Conservation (phyloP, 2,113 vertebrate species). For the Ursus arctos region DNA sequence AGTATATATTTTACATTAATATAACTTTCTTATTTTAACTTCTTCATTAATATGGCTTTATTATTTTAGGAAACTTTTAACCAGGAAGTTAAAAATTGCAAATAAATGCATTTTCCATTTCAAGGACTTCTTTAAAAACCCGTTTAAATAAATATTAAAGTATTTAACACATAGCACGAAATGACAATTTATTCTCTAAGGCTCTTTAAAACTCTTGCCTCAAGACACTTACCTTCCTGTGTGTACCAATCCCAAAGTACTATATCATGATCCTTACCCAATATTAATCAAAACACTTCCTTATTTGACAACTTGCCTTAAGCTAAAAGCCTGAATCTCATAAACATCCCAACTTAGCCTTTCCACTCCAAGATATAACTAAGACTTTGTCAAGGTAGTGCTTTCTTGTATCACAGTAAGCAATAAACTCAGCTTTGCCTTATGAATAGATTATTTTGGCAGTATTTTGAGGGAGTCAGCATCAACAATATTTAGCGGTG, state of each 20-base stretch:
- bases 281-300: neutral
- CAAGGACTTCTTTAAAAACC: neutral
- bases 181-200: neutral
- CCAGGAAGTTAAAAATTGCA: neutral
- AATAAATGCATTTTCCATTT: neutral
- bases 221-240: neutral
- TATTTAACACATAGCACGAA: neutral
- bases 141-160: neutral
- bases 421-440: neutral
- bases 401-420: neutral
- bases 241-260: neutral
- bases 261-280: neutral
- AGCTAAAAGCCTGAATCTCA: neutral
- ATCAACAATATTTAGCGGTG: neutral
- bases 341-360: neutral
- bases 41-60: neutral
- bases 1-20: neutral
- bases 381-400: neutral
- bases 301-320: neutral
- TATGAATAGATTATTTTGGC: neutral
- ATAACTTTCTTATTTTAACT: neutral
- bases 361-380: neutral
- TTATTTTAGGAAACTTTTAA: neutral
- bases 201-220: neutral
- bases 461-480: neutral